A percentile compares a stretch with the other conserved stretches of the same genome.
These are phyloP conservation scores for Thymallus thymallus DNA, from an alignment of 2,113 vertebrate species.

Conservation along the genomic window DNA sequence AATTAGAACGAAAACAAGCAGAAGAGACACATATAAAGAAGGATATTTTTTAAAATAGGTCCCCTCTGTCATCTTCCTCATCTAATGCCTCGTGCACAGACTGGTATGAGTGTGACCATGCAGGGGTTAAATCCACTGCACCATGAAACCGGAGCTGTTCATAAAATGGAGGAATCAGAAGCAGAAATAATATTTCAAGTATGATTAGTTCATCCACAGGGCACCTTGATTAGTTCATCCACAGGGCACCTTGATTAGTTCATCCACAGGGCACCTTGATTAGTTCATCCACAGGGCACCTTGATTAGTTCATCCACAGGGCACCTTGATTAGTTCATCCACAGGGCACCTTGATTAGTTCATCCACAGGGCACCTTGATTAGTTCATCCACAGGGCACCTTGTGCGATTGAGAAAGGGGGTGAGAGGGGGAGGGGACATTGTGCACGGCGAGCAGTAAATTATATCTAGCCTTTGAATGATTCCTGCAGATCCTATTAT, in stretches of 20 bases:
- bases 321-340: too few species aligned
- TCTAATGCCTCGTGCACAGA: conserved; percentile 30
- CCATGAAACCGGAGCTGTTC: conserved; percentile 79
- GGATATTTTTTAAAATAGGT: too few species aligned
- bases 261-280: too few species aligned
- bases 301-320: too few species aligned
- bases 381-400: too few species aligned
- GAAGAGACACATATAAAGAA: conserved; percentile 49
- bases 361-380: too few species aligned
- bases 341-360: too few species aligned
- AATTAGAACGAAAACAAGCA: conserved; percentile 45
- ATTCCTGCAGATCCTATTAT: conserved; percentile 87
- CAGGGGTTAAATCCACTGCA: conserved; percentile 79
- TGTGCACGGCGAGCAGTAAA: conserved; percentile 83
- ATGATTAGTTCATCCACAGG: conserved; percentile 85
- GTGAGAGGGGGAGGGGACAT: conserved; percentile 68
- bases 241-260: too few species aligned
- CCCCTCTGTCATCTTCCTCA: conserved; percentile 36
- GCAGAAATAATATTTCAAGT: conserved; percentile 88
- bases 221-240: too few species aligned
- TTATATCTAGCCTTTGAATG: conserved; percentile 88
- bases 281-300: too few species aligned
- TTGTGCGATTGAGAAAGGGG: conserved; percentile 74
- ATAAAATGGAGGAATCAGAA: conserved; percentile 83
- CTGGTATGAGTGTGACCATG: conserved; percentile 60